Base-by-base conservation (phyloP, 2,888 invertebrate species). In the Linyphia triangularis region DNA sequence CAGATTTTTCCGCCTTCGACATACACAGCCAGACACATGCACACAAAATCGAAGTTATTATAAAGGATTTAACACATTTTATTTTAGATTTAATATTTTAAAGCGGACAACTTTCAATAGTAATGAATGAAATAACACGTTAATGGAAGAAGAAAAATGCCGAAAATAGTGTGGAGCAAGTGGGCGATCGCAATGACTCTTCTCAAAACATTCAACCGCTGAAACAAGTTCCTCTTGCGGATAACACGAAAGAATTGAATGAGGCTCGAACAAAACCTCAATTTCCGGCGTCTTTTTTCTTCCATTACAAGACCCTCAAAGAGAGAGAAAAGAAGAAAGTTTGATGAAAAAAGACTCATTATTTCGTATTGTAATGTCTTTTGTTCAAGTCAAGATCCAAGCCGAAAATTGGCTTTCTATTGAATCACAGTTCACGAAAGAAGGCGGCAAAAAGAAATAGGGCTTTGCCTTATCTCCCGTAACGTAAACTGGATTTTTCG, bases 181-280 rank as follows among this genome's bases (percentile, higher is more conserved):
- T 51, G 51, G 51, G 16, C n/a, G 51, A 51, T 51, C 51, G 51
- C n/a, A n/a, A 51, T 51, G 51, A 13, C 51, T 51, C n/a, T 51
- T 16, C 51, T 5, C 51, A 13, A 16, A 51, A 51, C 51, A 51
- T n/a, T 5, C n/a, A 5, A n/a, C 51, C n/a, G 4, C 51, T 51
- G 51, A 51, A 51, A 51, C 51, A 51, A 51, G 51, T n/a, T n/a
- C 51, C 51, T 51, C n/a, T n/a, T 24, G 33, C 63, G 63, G 40
- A 63, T 61, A 82, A 72, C 72, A 72, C 72, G 59, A 63, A 72
- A 72, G 72, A 82, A 82, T 82, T 16, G 82, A 82, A 82, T 82
- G 72, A 82, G 72, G 82, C n/a, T 72, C 72, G 43, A 82, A 82
- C 82, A 82, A 82, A 82, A 82, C 82, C 72, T 70, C 82, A 82